Conservation (phyloP, 2,113 vertebrate species). For the Spea multiplicata region DNA sequence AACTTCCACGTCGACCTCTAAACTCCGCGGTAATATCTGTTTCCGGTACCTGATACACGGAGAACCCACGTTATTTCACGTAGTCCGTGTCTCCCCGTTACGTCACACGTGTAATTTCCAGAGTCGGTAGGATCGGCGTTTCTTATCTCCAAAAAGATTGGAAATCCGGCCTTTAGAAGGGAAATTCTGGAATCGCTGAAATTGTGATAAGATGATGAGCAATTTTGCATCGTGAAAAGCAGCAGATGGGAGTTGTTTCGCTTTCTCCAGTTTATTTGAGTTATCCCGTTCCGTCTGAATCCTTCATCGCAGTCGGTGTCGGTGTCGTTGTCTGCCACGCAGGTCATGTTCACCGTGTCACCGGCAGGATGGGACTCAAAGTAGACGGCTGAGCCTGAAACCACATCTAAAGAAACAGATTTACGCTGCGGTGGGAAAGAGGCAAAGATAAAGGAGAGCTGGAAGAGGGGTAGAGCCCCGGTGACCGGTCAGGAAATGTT, state of each 20-base stretch:
- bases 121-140: conserved; percentile 1
- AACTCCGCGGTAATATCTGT: too few species aligned
- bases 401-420: conserved; percentile 5
- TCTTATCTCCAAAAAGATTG: not conserved
- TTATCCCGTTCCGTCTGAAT: not conserved
- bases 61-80: not conserved
- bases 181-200: conserved; percentile 29
- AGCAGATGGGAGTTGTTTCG: not conserved
- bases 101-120: not conserved
- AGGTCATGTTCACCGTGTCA: conserved; percentile 10
- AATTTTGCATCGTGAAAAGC: not conserved
- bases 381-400: not conserved
- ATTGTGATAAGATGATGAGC: not conserved
- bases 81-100: not conserved
- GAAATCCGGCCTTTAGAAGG: not conserved
- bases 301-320: not conserved
- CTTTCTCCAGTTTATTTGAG: conserved; percentile 8
- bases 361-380: not conserved
- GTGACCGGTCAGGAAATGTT: too few species aligned
- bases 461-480: not conserved
- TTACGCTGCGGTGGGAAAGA: not conserved
- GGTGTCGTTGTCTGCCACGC: not conserved
- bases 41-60: conserved; percentile 12
- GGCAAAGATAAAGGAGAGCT: not conserved
- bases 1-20: too few species aligned